Evolutionary conservation across 2,888 invertebrate species (phyloP).

Genomic region (Leucoma salicis): DNA sequence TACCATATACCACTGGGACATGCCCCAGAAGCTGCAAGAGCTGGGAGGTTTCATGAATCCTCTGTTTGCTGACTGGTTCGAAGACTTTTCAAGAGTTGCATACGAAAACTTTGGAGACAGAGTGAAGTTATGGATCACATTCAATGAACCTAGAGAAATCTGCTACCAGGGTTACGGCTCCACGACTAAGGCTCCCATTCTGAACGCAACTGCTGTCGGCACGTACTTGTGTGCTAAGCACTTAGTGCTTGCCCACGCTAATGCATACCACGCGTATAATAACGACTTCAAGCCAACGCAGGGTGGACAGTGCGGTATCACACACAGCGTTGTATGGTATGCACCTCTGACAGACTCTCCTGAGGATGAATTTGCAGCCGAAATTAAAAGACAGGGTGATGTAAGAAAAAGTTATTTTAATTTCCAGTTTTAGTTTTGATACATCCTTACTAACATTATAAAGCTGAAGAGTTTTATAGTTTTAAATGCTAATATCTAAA

Average conservation of each 20-base stretch:
- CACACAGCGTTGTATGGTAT: slow-evolving; percentile 41
- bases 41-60: slow-evolving; percentile 76
- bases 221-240: slow-evolving; percentile 74
- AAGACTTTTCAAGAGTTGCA: slow-evolving; percentile 65
- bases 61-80: slow-evolving; percentile 63
- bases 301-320: slow-evolving; percentile 43
- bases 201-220: slow-evolving; percentile 62
- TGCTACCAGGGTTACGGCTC: slow-evolving; percentile 66
- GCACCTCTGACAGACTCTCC: slow-evolving; percentile 49
- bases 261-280: slow-evolving; percentile 58
- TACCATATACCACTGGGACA: slow-evolving; percentile 79
- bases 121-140: slow-evolving; percentile 79
- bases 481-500: no score
- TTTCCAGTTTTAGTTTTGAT: no score
- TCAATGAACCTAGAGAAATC: slow-evolving; percentile 77
- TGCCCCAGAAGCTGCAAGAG: slow-evolving; percentile 75
- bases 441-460: no score
- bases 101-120: slow-evolving; percentile 69
- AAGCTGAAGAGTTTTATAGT: no score
- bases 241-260: slow-evolving; percentile 78
- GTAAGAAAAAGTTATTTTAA: slow-evolving; percentile 8
- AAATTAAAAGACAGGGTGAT: slow-evolving; percentile 34
- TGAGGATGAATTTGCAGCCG: slow-evolving; percentile 56
- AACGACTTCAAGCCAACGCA: slow-evolving; percentile 47
- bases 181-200: slow-evolving; percentile 45